These are phyloP conservation scores for Lycophotia porphyrea DNA, from an alignment of 2,888 invertebrate species.

Conservation along the genomic window DNA sequence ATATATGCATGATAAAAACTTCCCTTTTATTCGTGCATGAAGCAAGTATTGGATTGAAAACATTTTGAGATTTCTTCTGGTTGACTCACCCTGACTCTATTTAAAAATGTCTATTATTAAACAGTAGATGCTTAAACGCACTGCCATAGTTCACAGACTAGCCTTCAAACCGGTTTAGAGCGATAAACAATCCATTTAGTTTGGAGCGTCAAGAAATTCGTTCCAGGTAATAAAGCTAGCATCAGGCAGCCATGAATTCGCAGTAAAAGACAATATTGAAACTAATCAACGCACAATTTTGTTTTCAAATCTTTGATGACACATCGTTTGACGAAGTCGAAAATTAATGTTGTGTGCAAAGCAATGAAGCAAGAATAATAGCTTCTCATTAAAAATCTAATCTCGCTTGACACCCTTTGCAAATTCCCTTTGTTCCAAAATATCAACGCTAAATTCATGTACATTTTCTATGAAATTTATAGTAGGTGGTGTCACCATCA, in stretches of 20 bases:
- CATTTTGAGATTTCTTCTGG: not conserved
- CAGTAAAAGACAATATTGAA: slow-evolving; percentile 37
- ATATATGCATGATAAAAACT: slow-evolving; percentile 8
- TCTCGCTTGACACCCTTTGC: slow-evolving; percentile 63
- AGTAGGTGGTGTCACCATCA: slow-evolving; percentile 30
- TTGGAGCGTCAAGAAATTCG: slow-evolving; percentile 30
- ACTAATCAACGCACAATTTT: slow-evolving; percentile 45
- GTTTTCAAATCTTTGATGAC: slow-evolving; percentile 47
- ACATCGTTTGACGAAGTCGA: slow-evolving; percentile 52
- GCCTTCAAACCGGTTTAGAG: slow-evolving; percentile 4
- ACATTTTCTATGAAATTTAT: slow-evolving; percentile 50
- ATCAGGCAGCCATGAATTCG: slow-evolving; percentile 17
- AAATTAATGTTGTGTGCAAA: slow-evolving; percentile 63
- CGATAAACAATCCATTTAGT: slow-evolving; percentile 18
- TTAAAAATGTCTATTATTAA: not conserved
- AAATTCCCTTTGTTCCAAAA: slow-evolving; percentile 60
- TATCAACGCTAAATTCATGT: slow-evolving; percentile 57
- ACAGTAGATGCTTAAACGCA: slow-evolving; percentile 3
- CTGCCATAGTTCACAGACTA: slow-evolving; percentile 10
- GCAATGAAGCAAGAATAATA: slow-evolving; percentile 69
- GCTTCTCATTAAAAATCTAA: slow-evolving; percentile 68
- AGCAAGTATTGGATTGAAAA: not conserved
- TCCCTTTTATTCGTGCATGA: not conserved
- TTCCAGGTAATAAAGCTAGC: slow-evolving; percentile 17
- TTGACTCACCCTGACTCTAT: not conserved